Evolutionary conservation across 2,113 vertebrate genomes (phyloP).

Genomic region (Zosterops borbonicus): DNA sequence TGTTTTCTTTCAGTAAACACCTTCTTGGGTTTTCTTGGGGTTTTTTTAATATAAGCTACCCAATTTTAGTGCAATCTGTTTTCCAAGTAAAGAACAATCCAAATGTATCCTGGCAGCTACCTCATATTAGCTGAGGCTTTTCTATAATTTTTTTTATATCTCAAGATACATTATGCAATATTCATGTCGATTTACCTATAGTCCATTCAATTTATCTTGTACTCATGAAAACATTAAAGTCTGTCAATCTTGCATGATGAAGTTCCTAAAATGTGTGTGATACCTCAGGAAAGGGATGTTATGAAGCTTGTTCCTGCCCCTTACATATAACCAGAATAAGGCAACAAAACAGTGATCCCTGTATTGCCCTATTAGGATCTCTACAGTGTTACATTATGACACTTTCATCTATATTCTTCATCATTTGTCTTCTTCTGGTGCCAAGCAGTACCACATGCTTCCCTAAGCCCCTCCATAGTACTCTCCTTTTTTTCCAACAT

Average conservation of each 20-base stretch:
- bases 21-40: background rate
- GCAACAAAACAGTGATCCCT: background rate
- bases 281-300: background rate
- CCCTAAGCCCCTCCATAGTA: background rate
- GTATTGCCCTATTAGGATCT: background rate
- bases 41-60: background rate
- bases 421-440: background rate
- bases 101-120: background rate
- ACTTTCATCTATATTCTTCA: background rate
- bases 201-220: background rate
- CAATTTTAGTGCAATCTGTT: background rate
- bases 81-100: background rate
- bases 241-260: background rate
- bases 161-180: background rate
- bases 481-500: background rate
- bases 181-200: background rate
- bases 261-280: background rate
- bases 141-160: background rate
- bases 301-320: background rate
- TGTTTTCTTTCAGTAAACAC: background rate
- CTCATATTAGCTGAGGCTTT: background rate
- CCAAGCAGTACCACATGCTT: background rate
- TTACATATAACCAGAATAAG: background rate
- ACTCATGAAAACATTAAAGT: background rate
- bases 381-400: background rate